These are phyloP conservation scores for Polylopha cassiicola DNA, from an alignment of 2,888 invertebrate genomes.

Conservation along the genomic window DNA sequence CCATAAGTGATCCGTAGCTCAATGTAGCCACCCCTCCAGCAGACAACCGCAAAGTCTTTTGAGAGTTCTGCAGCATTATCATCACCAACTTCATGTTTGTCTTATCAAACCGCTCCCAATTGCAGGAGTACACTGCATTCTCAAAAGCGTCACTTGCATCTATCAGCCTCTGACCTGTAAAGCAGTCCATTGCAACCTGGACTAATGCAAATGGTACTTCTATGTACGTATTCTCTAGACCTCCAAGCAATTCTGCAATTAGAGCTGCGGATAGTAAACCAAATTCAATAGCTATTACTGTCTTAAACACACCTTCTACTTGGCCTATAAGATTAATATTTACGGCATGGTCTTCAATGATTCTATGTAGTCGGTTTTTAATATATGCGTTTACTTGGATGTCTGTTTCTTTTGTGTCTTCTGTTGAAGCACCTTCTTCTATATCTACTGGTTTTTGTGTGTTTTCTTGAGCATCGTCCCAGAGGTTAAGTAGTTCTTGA, in stretches of 20 bases:
- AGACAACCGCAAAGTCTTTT: constrained; percentile 37
- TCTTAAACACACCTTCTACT: constrained; percentile 39
- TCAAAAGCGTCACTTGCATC: constrained; percentile 37
- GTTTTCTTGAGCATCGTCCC: constrained; percentile 30
- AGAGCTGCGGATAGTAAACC: constrained; percentile 37
- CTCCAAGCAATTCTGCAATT: constrained; percentile 48
- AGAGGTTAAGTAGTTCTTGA: constrained; percentile 40
- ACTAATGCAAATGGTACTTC: constrained; percentile 44
- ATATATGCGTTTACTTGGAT: constrained; percentile 40
- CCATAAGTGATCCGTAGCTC: constrained; percentile 35
- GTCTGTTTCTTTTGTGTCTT: constrained; percentile 23
- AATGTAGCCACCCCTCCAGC: constrained; percentile 39
- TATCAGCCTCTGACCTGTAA: constrained; percentile 38
- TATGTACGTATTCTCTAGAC: constrained; percentile 47
- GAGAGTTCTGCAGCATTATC: constrained; percentile 38
- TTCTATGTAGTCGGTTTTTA: constrained; percentile 30
- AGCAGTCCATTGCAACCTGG: constrained; percentile 43
- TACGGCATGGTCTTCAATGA: constrained; percentile 37
- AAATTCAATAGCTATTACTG: constrained; percentile 46
- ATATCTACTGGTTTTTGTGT: neutral
- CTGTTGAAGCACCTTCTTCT: constrained; percentile 1
- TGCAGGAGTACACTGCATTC: constrained; percentile 37
- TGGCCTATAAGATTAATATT: constrained; percentile 35
- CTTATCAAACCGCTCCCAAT: constrained; percentile 41
- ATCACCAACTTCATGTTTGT: constrained; percentile 37